Conservation (phyloP, 2,113 vertebrate genomes). For the Eleginops maclovinus region DNA sequence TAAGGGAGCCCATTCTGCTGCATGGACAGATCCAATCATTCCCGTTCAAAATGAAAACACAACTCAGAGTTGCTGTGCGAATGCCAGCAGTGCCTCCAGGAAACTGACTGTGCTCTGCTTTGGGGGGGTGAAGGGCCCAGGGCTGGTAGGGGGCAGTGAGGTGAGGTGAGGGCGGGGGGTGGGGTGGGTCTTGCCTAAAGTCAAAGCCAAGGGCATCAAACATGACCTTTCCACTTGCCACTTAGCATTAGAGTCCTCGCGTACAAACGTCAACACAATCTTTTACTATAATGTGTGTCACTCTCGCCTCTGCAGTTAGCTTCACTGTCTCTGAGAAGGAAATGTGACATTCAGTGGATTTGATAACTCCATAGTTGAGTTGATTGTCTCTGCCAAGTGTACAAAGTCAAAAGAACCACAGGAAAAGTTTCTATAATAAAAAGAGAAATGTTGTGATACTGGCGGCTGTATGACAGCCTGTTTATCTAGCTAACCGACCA, state of each 20-base stretch:
- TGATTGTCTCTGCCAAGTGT: background rate
- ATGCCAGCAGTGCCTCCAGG: conserved; percentile 18
- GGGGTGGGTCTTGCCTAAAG: conserved; percentile 33
- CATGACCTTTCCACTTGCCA: conserved; percentile 70
- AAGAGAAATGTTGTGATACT: background rate
- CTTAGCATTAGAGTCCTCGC: conserved; percentile 53
- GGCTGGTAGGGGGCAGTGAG: background rate
- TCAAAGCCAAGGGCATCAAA: conserved; percentile 29
- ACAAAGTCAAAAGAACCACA: background rate
- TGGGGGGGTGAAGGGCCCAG: conserved; percentile 29
- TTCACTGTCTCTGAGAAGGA: conserved; percentile 4
- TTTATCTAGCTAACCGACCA: background rate
- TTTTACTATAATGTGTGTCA: conserved; percentile 52
- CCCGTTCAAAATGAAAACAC: conserved; percentile 19
- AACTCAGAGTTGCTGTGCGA: conserved; percentile 28
- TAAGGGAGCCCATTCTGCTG: conserved; percentile 36
- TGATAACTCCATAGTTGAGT: background rate
- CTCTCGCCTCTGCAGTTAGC: conserved; percentile 14
- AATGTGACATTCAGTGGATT: background rate
- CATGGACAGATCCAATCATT: conserved; percentile 47
- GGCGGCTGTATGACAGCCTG: too few species aligned
- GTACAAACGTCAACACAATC: conserved; percentile 19
- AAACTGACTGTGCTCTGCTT: conserved; percentile 43
- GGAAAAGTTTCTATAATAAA: background rate
- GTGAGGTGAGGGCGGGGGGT: too few species aligned